A percentile compares a stretch with the other conserved stretches of the same genome.
Evolutionary conservation across 2,797 vertebrate genomes (phyloP).

Genomic region (Bufotes viridis): DNA sequence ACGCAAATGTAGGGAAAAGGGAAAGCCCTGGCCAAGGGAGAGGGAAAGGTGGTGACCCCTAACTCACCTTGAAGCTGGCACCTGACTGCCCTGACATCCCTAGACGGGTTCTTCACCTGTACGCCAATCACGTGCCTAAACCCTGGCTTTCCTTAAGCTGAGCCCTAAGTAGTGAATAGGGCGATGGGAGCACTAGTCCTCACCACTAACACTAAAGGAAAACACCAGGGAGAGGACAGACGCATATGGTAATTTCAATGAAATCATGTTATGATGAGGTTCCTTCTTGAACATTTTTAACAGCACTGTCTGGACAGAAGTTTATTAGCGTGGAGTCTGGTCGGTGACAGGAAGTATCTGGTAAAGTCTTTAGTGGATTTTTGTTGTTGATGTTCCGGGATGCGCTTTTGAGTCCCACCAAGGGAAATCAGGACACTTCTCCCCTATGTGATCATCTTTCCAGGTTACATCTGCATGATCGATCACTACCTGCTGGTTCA

Average conservation of each 20-base stretch:
- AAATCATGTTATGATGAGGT: background rate
- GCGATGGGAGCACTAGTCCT: too few species aligned
- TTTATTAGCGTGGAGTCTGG: background rate
- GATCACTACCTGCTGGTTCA: slow-evolving; percentile 19
- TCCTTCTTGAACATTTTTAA: background rate
- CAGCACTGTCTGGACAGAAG: slow-evolving; percentile 20
- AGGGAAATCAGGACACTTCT: slow-evolving; percentile 23
- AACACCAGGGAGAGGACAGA: too few species aligned
- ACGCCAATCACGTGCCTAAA: too few species aligned
- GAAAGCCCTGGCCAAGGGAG: too few species aligned
- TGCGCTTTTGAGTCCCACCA: background rate
- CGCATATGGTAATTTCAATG: background rate
- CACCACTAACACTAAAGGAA: too few species aligned
- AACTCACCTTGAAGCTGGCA: too few species aligned
- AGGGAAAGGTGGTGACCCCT: too few species aligned
- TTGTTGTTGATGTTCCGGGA: slow-evolving; percentile 31
- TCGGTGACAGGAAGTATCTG: slow-evolving; percentile 23
- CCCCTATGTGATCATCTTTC: background rate
- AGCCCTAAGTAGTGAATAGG: too few species aligned
- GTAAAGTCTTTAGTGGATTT: slow-evolving; percentile 23
- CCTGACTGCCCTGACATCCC: too few species aligned
- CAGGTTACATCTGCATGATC: slow-evolving; percentile 29
- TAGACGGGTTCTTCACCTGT: too few species aligned
- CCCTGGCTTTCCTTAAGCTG: too few species aligned
- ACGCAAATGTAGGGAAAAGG: too few species aligned